Evolutionary conservation across 2,797 vertebrate genomes (phyloP).

Genomic region (Moxostoma hubbsi): DNA sequence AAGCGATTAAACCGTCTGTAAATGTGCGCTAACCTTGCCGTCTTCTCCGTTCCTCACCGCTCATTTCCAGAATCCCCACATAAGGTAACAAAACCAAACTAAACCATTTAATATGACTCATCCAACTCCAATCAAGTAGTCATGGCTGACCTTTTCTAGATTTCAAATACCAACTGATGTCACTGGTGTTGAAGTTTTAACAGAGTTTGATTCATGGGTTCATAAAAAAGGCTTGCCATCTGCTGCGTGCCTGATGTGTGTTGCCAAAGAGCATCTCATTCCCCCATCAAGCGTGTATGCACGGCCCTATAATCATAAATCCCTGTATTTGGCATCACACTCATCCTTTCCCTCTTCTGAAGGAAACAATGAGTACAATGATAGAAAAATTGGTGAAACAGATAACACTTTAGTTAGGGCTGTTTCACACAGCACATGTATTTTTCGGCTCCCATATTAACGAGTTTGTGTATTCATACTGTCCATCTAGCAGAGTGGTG

Average conservation of each 20-base stretch:
- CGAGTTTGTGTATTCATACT: too few species aligned
- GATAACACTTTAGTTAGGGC: not conserved
- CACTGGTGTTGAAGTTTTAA: constrained; percentile 14
- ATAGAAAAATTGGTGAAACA: not conserved
- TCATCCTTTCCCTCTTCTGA: not conserved
- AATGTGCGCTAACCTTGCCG: not conserved
- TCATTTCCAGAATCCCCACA: not conserved
- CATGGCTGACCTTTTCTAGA: not conserved
- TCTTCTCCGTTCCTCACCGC: not conserved
- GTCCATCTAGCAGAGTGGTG: too few species aligned
- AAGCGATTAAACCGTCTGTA: not conserved
- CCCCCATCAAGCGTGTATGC: not conserved
- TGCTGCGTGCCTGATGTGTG: not conserved
- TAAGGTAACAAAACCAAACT: not conserved
- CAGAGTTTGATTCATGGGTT: constrained; percentile 21
- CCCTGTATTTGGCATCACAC: not conserved
- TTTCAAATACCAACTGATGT: constrained; percentile 12
- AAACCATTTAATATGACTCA: not conserved
- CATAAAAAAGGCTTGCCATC: constrained; percentile 13
- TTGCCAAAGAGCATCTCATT: constrained; percentile 11
- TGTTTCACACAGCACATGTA: too few species aligned
- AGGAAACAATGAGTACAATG: not conserved
- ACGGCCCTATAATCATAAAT: not conserved
- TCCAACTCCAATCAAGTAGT: not conserved
- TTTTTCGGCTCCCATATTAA: too few species aligned